Evolutionary conservation across 2,797 vertebrate genomes (phyloP).

Genomic region (Simalia tracyae): DNA sequence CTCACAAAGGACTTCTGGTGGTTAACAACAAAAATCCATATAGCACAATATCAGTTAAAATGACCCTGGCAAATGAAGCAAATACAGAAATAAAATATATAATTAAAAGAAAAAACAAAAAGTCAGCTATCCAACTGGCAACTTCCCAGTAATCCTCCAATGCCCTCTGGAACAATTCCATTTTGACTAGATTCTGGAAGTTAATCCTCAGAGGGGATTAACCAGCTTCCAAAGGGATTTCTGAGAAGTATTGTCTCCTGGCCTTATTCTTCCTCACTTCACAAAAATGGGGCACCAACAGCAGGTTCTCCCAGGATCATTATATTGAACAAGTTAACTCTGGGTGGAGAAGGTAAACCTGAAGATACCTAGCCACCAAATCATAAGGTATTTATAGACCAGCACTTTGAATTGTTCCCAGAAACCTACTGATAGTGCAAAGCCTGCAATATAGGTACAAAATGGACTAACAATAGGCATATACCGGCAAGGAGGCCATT

Average conservation of each 20-base stretch:
- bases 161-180: neutral
- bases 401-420: neutral
- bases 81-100: neutral
- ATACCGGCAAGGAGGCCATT: neutral
- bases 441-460: neutral
- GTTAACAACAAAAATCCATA: neutral
- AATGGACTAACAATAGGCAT: neutral
- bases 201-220: neutral
- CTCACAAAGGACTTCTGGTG: neutral
- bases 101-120: neutral
- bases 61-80: neutral
- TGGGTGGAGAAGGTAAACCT: neutral
- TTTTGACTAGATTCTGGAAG: neutral
- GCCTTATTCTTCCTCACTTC: neutral
- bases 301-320: neutral
- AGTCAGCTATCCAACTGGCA: neutral
- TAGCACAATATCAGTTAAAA: neutral
- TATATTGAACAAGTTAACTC: neutral
- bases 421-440: neutral
- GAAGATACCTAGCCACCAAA: neutral
- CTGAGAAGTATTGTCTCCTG: neutral
- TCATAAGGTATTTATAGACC: neutral
- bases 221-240: neutral
- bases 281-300: neutral
- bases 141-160: neutral